Evolutionary conservation across 1,140 invertebrate species (phyloP), one percentile per base, ranked within the genome.

Genomic region (Gonatopus flavifemur): DNA sequence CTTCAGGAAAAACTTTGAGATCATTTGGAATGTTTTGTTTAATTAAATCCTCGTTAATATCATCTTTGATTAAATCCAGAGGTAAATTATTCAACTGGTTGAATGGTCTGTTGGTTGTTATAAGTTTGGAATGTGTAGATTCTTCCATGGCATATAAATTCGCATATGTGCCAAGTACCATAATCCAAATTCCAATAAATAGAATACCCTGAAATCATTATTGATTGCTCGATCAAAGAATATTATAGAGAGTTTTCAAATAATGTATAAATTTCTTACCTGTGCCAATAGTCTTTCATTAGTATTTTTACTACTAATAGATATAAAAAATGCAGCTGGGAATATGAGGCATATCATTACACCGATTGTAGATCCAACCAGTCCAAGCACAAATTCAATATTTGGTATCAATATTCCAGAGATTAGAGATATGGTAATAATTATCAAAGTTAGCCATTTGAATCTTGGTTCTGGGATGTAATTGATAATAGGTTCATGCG

Each of bases 291-390:
- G 60, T 52, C 84, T 80, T 69, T 91, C 89, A 64, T 86, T 89
- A 0, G 87, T 89, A 59, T 88, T 82, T 76, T 88, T 89, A 25
- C 77, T 83, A 7, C 84, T 85, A 31, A 90, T 81, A 30, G 85
- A 82, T 28, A 89, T 81, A 58, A 90, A 90, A 66, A 86, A 87
- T 8, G 83, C 81, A 1, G 93, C 88, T 1, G 96, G 96, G 67
- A 96, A 90, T 60, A 97, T 89, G 12, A 96, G 84, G 64, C 94
- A 96, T 54, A 97, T 91, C 46, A 94, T 84, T n/a, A 94, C 90
- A 3, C 96, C 96, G 58, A 96, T 94, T 9, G 95, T 96, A 10
- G 95, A 94, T 10, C 96, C 95, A 41, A 94, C 87, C 22, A 98
- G 73, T 3, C 93, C 94, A 20, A 98, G 81, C 37, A 98, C 90